Evolutionary conservation across 2,888 invertebrate genomes (phyloP), one percentile per base, ranked within the genome.

Genomic region (Ecdyonurus torrentis): DNA sequence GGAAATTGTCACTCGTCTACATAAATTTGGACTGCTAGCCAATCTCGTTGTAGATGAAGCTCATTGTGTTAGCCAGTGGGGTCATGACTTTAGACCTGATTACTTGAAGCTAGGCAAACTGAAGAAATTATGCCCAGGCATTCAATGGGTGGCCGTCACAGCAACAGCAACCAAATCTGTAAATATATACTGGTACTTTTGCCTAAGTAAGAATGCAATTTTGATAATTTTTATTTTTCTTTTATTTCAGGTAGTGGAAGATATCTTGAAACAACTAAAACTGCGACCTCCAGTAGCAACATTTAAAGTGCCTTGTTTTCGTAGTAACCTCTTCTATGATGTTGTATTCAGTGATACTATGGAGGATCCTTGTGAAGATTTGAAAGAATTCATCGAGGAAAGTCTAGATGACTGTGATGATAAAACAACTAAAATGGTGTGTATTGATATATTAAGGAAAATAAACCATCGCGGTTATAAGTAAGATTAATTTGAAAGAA

Each of bases 51-150:
- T 99, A 15, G 99, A 99, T 76, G 99, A 99, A 78, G 96, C 95
- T 1, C 96, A 96, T 76, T 96, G 96, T 77, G 93, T 99, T 0
- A 95, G 94, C 70, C 90, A 98, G 70, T 99, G 98, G 99, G 99
- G 99, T 0, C 98, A 98, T 76, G 97, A 98, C 75, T 99, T 99
- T 74, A 81, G 95, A 5, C 94, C 94, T 0, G 93, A 94, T 74
- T 99, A 97, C 74, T 79, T 97, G 23, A 91, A 92, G 74, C 77
- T 99, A 23, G 93, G 95, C 1, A 72, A 75, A 10, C 75, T 91
- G 58, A 78, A 87, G 63, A 70, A 74, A 25, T 74, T 75, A 66
- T 85, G 87, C 72, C 81, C 81, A 63, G 73, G 74, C 58, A 76
- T 84, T 60, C 86, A 91, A 1, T 91, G 91, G 82, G 81, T 98